phyloP scores from a whole-genome alignment of 2,888 invertebrate genomes.

The Brassicogethes aeneus region DNA sequence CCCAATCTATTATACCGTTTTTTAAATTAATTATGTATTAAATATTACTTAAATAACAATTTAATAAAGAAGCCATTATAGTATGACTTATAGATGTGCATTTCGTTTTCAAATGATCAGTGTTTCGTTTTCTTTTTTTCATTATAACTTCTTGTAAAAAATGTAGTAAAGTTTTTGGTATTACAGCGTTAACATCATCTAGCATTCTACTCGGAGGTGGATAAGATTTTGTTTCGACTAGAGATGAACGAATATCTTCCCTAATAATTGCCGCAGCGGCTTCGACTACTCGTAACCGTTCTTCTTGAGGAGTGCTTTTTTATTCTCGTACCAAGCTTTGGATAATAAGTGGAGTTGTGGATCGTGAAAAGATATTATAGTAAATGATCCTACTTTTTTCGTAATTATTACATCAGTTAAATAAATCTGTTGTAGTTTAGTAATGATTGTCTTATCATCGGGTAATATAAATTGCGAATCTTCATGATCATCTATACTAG shows the following conservation, averaged over 20 bases:
- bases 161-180: conserved; percentile 27
- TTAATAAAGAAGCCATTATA: conserved; percentile 29
- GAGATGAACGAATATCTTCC: conserved; percentile 31
- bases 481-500: conserved; percentile 3
- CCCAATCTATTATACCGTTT: no score
- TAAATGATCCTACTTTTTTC: conserved; percentile 20
- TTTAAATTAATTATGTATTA: no score
- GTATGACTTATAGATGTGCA: conserved; percentile 18
- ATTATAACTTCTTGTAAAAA: conserved; percentile 29
- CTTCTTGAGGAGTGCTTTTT: conserved; percentile 26
- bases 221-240: conserved; percentile 31
- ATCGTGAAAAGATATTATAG: no score
- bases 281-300: conserved; percentile 30
- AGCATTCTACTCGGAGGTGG: conserved; percentile 31
- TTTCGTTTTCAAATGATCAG: conserved; percentile 9
- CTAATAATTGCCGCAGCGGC: conserved; percentile 34
- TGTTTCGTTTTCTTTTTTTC: conserved; percentile 15
- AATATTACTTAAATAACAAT: no score
- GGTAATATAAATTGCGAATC: neutral
- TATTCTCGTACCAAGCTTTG: conserved; percentile 32
- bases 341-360: conserved; percentile 28
- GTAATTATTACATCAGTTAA: no score
- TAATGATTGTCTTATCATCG: conserved; percentile 5
- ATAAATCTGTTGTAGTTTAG: conserved; percentile 19
- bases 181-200: conserved; percentile 18